Evolutionary conservation across 2,888 invertebrate genomes (phyloP).

Genomic region (Drosophila kokeensis): DNA sequence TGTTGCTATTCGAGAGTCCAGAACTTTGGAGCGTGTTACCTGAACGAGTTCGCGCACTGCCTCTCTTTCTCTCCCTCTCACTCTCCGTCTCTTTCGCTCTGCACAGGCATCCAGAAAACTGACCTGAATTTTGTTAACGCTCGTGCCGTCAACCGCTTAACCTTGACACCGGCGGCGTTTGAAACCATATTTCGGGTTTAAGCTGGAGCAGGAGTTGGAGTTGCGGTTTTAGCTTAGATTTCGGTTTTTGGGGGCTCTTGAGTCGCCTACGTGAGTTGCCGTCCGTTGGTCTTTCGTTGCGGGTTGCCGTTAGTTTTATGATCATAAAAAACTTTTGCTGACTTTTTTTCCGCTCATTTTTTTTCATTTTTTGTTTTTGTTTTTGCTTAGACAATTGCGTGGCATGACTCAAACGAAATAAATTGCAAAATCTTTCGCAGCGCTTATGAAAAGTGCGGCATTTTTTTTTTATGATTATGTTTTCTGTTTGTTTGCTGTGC

Average conservation of each 20-base stretch:
- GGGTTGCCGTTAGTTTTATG: constrained; percentile 65
- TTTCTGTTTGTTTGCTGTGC: constrained; percentile 44
- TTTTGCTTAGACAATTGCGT: constrained; percentile 63
- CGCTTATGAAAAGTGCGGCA: constrained; percentile 69
- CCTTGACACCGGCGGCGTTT: constrained; percentile 68
- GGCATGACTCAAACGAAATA: constrained; percentile 76
- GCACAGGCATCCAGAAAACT: constrained; percentile 15
- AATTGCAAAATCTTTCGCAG: constrained; percentile 76
- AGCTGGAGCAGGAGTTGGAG: not conserved
- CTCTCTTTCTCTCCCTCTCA: not conserved
- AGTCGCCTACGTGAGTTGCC: constrained; percentile 38
- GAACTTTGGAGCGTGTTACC: constrained; percentile 6
- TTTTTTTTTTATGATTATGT: constrained; percentile 68
- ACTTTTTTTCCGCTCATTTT: constrained; percentile 11
- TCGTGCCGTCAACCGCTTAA: constrained; percentile 73
- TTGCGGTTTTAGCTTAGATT: constrained; percentile 3
- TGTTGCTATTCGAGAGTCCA: constrained; percentile 1
- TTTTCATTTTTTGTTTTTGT: constrained; percentile 4
- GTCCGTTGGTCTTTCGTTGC: constrained; percentile 21
- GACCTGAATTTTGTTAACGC: constrained; percentile 72
- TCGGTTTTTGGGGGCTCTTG: constrained; percentile 12
- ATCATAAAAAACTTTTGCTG: constrained; percentile 58
- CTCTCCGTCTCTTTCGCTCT: not conserved
- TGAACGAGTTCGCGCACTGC: not conserved
- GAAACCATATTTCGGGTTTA: constrained; percentile 14